These are phyloP conservation scores for Nomada fabriciana DNA, from an alignment of 2,888 invertebrate species.

Conservation along the genomic window DNA sequence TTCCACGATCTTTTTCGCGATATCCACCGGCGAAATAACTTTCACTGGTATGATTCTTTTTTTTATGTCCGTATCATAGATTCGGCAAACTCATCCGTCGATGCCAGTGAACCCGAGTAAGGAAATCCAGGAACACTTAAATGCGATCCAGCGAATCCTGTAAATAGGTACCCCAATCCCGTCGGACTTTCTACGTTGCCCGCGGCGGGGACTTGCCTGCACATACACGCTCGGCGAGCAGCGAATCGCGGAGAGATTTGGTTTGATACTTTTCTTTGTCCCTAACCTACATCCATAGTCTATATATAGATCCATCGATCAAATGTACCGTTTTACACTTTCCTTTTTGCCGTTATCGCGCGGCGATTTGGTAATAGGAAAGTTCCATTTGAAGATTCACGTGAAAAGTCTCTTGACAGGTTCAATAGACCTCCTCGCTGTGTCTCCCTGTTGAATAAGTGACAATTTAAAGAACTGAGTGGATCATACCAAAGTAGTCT, in stretches of 20 bases:
- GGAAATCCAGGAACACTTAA: conserved; percentile 63
- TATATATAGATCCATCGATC: conserved; percentile 41
- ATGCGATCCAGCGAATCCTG: conserved; percentile 67
- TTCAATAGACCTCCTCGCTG: not conserved
- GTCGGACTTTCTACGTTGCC: conserved; percentile 73
- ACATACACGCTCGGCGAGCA: conserved; percentile 29
- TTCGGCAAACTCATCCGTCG: not conserved
- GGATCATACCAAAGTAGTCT: too few relatives aligned
- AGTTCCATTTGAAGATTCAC: conserved; percentile 22
- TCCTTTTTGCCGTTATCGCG: conserved; percentile 30
- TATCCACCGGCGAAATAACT: conserved; percentile 27
- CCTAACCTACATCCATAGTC: not conserved
- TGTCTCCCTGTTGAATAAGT: not conserved
- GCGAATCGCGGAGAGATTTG: conserved; percentile 38
- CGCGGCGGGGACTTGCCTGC: conserved; percentile 57
- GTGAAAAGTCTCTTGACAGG: not conserved
- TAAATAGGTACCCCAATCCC: conserved; percentile 71
- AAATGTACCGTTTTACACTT: conserved; percentile 56
- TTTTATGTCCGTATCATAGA: too few relatives aligned
- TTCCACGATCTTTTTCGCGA: conserved; percentile 16
- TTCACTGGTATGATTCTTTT: conserved; percentile 35
- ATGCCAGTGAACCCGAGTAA: conserved; percentile 57
- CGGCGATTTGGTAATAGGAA: conserved; percentile 32
- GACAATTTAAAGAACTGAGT: too few relatives aligned
- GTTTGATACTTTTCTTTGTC: conserved; percentile 16